These are phyloP conservation scores for Tyrannus savana DNA, from an alignment of 2,113 vertebrate genomes.

Conservation along the genomic window DNA sequence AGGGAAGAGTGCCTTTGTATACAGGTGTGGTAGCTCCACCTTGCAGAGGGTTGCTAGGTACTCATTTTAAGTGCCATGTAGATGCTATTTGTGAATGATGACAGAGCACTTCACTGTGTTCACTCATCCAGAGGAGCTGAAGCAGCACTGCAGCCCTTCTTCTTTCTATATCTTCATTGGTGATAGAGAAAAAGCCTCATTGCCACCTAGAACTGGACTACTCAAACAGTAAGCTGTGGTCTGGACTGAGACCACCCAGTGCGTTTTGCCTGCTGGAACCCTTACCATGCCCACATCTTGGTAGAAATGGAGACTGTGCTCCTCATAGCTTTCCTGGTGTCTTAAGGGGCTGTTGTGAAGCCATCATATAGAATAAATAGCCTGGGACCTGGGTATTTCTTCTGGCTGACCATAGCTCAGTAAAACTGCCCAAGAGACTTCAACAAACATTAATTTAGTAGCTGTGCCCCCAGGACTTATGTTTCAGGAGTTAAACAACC, in stretches of 20 bases:
- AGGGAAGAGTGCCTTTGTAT: background rate
- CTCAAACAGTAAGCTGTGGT: background rate
- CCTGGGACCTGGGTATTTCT: background rate
- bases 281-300: rapidly evolving
- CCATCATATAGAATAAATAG: background rate
- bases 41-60: background rate
- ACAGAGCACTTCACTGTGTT: background rate
- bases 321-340: background rate
- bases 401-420: background rate
- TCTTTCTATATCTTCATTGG: background rate
- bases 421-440: background rate
- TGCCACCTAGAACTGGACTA: background rate
- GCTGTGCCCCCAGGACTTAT: background rate
- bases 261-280: background rate
- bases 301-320: background rate
- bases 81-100: background rate
- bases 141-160: background rate
- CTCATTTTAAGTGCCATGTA: background rate
- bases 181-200: background rate
- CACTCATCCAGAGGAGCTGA: background rate
- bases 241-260: background rate
- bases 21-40: background rate
- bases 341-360: background rate
- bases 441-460: background rate
- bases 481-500: background rate